phyloP scores from a whole-genome alignment of 1,140 invertebrate genomes.

The Oncopodura yosiiana region DNA sequence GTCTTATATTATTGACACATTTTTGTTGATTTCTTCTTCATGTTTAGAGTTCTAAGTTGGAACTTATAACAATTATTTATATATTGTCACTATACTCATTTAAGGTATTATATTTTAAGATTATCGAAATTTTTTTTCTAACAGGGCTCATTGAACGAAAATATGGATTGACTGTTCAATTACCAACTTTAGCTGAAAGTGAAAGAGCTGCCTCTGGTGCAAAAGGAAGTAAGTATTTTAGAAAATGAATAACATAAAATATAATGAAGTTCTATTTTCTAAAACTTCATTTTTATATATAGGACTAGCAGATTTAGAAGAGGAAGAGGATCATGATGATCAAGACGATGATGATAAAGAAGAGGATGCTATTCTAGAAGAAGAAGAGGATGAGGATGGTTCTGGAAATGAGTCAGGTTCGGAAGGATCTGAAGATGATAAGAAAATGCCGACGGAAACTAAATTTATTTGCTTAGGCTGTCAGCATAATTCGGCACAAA shows the following conservation, averaged over 20 bases:
- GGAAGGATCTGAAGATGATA: slow-evolving; percentile 20
- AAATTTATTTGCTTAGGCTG: slow-evolving; percentile 25
- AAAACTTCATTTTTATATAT: background rate
- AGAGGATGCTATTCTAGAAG: slow-evolving; percentile 15
- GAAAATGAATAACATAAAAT: background rate
- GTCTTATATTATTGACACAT: too few species aligned
- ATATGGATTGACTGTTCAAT: slow-evolving; percentile 20
- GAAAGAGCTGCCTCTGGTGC: slow-evolving; percentile 17
- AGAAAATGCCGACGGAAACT: slow-evolving; percentile 10
- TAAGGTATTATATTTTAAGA: too few species aligned
- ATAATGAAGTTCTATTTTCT: background rate
- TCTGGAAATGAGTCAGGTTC: slow-evolving; percentile 21
- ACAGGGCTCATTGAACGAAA: slow-evolving; percentile 20
- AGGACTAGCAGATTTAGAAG: background rate
- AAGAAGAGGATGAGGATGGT: slow-evolving; percentile 15
- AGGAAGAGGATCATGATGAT: background rate
- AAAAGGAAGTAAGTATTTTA: slow-evolving; percentile 11
- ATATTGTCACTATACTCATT: too few species aligned
- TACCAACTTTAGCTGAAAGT: slow-evolving; percentile 21
- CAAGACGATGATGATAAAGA: background rate
- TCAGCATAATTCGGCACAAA: slow-evolving; percentile 22
- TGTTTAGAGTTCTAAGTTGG: too few species aligned
- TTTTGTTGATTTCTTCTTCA: too few species aligned
- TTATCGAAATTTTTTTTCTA: too few species aligned
- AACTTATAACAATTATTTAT: too few species aligned